phyloP scores from a whole-genome alignment of 2,888 invertebrate species.

The Choristoneura rosaceana region DNA sequence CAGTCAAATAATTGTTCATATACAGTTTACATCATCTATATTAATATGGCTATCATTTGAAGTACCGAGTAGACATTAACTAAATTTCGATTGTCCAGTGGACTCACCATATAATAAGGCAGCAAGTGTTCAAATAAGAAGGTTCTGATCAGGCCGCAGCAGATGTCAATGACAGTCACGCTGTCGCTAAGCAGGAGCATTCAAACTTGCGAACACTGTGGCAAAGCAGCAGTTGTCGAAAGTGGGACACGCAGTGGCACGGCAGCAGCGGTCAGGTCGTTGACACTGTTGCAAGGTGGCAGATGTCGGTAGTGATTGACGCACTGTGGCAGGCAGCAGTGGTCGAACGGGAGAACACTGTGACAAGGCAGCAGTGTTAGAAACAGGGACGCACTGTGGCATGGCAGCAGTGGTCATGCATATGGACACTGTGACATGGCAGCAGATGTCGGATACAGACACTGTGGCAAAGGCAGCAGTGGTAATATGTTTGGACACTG shows the following conservation, averaged over 20 bases:
- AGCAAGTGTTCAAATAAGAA: no score
- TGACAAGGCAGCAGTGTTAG: slow-evolving; percentile 24
- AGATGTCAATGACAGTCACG: slow-evolving; percentile 3
- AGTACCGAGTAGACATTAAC: no score
- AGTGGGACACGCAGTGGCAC: slow-evolving; percentile 20
- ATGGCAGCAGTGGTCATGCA: slow-evolving; percentile 27
- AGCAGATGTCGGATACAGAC: slow-evolving; percentile 35
- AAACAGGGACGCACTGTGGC: slow-evolving; percentile 11
- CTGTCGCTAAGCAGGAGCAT: slow-evolving; percentile 35
- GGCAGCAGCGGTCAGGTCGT: slow-evolving; percentile 33
- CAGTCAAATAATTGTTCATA: neutral
- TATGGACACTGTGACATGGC: slow-evolving; percentile 31
- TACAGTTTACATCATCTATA: no score
- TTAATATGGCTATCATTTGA: no score
- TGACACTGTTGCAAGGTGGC: slow-evolving; percentile 31
- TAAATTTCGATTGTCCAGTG: no score
- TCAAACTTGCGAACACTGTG: slow-evolving; percentile 8
- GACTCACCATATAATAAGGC: no score
- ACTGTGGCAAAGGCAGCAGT: slow-evolving; percentile 26
- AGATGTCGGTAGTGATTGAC: neutral
- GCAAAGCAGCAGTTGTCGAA: slow-evolving; percentile 32
- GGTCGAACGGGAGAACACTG: slow-evolving; percentile 2
- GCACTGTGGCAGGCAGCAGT: slow-evolving; percentile 42
- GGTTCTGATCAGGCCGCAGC: slow-evolving; percentile 20
- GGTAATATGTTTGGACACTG: slow-evolving; percentile 6